Percentiles rank a stretch among this genome's conserved stretches.
Conservation (phyloP, 2,888 invertebrate genomes). For the Zaprionus obscuricornis region DNA sequence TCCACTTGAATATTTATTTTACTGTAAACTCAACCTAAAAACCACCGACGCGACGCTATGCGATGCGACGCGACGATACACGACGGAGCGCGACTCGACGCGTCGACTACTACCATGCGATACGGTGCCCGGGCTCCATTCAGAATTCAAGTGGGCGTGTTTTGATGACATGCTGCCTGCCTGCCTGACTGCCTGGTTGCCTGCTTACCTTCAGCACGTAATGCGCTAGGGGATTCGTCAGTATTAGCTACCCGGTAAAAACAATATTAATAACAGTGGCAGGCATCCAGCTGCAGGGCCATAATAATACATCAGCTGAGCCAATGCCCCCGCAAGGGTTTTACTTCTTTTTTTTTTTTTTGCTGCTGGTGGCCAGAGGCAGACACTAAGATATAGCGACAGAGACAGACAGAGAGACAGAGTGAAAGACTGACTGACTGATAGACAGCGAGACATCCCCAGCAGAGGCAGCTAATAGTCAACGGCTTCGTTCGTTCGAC, state of each 20-base stretch:
- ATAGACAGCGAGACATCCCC: slow-evolving; percentile 51
- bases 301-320: slow-evolving; percentile 79
- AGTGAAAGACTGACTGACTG: slow-evolving; percentile 24
- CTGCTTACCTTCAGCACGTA: slow-evolving; percentile 77
- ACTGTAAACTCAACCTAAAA: slow-evolving; percentile 73
- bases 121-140: slow-evolving; percentile 43
- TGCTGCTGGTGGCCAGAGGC: slow-evolving; percentile 14
- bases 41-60: slow-evolving; percentile 6
- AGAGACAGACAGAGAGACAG: slow-evolving; percentile 17
- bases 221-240: slow-evolving; percentile 77
- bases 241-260: slow-evolving; percentile 75
- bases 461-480: slow-evolving; percentile 68
- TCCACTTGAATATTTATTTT: slow-evolving; percentile 75
- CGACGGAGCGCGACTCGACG: slow-evolving; percentile 1
- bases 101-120: slow-evolving; percentile 38
- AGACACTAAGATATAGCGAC: slow-evolving; percentile 7
- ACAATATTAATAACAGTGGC: slow-evolving; percentile 79
- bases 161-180: slow-evolving; percentile 72
- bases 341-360: too few species aligned
- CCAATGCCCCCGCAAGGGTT: slow-evolving; percentile 69
- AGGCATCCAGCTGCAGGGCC: slow-evolving; percentile 52
- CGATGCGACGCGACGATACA: too few species aligned
- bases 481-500: slow-evolving; percentile 61
- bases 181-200: slow-evolving; percentile 7
- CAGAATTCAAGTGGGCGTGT: slow-evolving; percentile 77